phyloP scores from a whole-genome alignment of 2,113 vertebrate genomes.

The Pelvicachromis taeniatus region DNA sequence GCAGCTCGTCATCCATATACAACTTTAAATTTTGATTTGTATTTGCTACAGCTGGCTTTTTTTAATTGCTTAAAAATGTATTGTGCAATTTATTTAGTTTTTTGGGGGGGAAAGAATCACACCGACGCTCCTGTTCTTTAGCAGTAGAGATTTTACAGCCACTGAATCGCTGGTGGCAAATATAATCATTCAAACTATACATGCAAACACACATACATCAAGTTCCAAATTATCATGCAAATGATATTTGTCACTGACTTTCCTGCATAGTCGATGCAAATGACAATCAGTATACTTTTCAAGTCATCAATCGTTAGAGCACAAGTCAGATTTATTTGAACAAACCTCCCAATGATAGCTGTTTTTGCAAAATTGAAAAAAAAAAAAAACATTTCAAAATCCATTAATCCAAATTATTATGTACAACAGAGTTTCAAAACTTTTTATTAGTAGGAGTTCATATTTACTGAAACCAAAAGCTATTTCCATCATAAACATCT shows the following conservation, averaged over 20 bases:
- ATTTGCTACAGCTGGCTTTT: not conserved
- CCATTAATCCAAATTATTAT: not conserved
- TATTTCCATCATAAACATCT: not conserved
- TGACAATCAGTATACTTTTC: not conserved
- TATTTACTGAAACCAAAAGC: not conserved
- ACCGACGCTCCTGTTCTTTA: not conserved
- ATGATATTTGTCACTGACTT: not conserved
- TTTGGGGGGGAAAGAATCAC: not conserved
- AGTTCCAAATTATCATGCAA: not conserved
- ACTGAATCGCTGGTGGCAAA: accelerated
- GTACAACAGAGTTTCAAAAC: not conserved
- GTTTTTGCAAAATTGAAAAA: not conserved
- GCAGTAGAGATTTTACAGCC: not conserved
- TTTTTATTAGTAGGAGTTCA: not conserved
- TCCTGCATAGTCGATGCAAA: not conserved
- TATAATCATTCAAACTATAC: not conserved
- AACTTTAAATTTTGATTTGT: not conserved
- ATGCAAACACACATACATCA: not conserved
- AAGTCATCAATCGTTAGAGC: not conserved
- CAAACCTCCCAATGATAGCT: not conserved
- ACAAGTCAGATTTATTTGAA: not conserved
- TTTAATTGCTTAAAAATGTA: not conserved
- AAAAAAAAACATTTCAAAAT: not conserved
- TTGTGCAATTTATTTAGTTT: not conserved
- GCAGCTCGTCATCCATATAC: not conserved